Conservation (phyloP, 2,888 invertebrate genomes). For the Magallana nippona region DNA sequence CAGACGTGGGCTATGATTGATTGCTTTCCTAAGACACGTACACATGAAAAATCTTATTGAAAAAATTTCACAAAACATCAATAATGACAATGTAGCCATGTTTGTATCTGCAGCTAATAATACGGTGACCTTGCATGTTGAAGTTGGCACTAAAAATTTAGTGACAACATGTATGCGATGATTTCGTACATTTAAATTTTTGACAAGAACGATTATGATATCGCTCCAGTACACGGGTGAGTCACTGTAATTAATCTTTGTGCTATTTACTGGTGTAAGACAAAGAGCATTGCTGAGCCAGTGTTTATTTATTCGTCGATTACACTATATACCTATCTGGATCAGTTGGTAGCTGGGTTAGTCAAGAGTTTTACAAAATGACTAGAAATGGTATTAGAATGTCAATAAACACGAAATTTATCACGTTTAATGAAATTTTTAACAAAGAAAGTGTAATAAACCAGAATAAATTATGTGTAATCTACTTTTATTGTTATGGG, state of each 20-base stretch:
- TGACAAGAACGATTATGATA: neutral
- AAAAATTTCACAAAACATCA: too few relatives aligned
- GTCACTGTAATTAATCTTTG: conserved; percentile 5
- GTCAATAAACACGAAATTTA: conserved; percentile 24
- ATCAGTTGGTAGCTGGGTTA: neutral
- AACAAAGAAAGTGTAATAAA: conserved; percentile 25
- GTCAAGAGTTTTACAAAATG: neutral
- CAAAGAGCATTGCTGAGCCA: conserved; percentile 11
- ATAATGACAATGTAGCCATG: too few relatives aligned
- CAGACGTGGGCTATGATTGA: too few relatives aligned
- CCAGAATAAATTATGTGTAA: neutral
- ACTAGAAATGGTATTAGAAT: neutral
- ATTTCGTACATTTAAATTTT: neutral
- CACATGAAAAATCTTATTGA: too few relatives aligned
- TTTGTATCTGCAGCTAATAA: neutral
- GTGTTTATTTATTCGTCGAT: conserved; percentile 23
- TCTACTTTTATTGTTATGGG: neutral
- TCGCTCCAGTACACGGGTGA: neutral
- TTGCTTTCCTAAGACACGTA: too few relatives aligned
- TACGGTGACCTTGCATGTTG: neutral
- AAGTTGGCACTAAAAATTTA: too few relatives aligned
- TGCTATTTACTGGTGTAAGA: neutral
- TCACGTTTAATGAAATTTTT: conserved; percentile 38
- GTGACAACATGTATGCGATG: too few relatives aligned
- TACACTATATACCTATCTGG: conserved; percentile 12